phyloP scores from a whole-genome alignment of 2,797 vertebrate species.

The Anableps anableps region DNA sequence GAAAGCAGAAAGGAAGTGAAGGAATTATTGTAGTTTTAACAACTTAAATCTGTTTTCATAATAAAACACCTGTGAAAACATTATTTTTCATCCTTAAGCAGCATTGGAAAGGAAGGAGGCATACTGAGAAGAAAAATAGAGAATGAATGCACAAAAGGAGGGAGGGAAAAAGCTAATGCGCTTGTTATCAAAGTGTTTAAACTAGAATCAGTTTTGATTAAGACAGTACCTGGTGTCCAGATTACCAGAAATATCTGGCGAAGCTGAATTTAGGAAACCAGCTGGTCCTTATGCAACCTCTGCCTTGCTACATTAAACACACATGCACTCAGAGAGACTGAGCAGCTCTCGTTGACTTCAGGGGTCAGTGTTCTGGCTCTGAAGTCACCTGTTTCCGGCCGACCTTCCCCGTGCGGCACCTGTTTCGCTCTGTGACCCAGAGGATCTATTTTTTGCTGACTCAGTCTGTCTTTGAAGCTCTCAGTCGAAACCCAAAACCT shows the following conservation, averaged over 20 bases:
- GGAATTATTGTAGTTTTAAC: constrained; percentile 76
- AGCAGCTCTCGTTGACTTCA: constrained; percentile 22
- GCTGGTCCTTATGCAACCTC: constrained; percentile 52
- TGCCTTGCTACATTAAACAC: constrained; percentile 44
- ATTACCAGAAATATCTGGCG: constrained; percentile 16
- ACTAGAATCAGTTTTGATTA: constrained; percentile 25
- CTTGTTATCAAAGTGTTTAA: not conserved
- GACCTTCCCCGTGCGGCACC: constrained; percentile 57
- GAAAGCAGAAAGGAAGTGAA: constrained; percentile 44
- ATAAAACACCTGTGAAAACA: constrained; percentile 84
- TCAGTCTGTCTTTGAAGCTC: constrained; percentile 67
- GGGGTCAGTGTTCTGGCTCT: constrained; percentile 43
- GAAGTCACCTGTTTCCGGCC: constrained; percentile 55
- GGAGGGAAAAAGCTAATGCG: not conserved
- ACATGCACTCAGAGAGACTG: constrained; percentile 23
- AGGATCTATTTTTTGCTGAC: constrained; percentile 52
- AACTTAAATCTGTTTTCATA: constrained; percentile 64
- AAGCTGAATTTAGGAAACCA: constrained; percentile 44
- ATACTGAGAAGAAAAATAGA: constrained; percentile 39
- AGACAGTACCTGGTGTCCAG: constrained; percentile 44
- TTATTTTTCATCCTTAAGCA: constrained; percentile 71
- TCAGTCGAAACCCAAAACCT: constrained; percentile 58
- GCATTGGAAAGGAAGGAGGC: constrained; percentile 47
- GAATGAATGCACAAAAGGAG: constrained; percentile 27
- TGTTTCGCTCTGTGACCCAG: constrained; percentile 60